Evolutionary conservation across 2,797 vertebrate species (phyloP), one percentile per base, ranked within the genome.

Genomic region (Prionace glauca): DNA sequence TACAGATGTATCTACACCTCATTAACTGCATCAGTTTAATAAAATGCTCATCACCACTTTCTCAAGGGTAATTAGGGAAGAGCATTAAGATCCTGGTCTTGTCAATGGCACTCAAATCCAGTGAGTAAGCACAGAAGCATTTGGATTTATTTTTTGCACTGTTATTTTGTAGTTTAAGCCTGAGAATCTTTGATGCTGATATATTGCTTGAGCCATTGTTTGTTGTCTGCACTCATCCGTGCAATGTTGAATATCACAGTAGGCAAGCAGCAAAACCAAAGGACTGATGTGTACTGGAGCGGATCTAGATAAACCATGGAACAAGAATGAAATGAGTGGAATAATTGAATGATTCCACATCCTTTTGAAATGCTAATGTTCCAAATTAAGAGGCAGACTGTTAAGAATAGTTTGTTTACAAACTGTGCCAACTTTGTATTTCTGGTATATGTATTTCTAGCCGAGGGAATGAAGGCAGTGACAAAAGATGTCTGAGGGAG

Each of bases 351-450:
- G 90, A 92, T 69, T 24, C 88, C 60, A 65, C 16, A 18, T 69
- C n/a, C 65, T 92, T 92, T 67, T 92, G 90, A 92, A 62, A 91
- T 62, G 60, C 60, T 65, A 92, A 67, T 92, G 2, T 62, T 41
- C 20, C 90, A 92, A 41, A n/a, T 91, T 91, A 91, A 22, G n/a
- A 24, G 90, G 69, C n/a, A 69, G 90, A 69, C 18, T 41, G 22
- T 24, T 69, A 92, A 41, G 62, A 92, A 41, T 16, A 67, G 90
- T 69, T 67, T 26, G 62, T 67, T 92, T 18, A 92, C 90, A 92
- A 41, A 92, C 62, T 92, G 65, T 92, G 65, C 62, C 65, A 92
- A 92, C 22, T 92, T 92, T 92, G n/a, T 69, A 92, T 92, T 92
- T 69, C 90, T 92, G n/a, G 32, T 36, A 69, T 10, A 67, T 67